These are phyloP conservation scores for Pteruthius melanotis DNA, from an alignment of 2,113 vertebrate genomes.

Conservation along the genomic window DNA sequence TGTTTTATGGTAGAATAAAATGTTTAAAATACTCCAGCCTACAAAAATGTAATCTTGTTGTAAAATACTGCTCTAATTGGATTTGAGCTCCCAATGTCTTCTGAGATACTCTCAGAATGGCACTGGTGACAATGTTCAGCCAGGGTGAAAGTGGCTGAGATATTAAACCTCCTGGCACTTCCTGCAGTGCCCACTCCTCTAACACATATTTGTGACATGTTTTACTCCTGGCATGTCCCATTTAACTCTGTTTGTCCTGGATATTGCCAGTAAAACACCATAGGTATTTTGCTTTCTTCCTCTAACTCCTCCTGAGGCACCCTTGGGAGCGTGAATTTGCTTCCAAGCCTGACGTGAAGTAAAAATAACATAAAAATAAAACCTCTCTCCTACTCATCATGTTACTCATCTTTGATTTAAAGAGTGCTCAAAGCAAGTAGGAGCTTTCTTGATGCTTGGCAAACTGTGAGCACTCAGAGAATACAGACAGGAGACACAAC, in stretches of 20 bases:
- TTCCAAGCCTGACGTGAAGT: background rate
- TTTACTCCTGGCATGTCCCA: background rate
- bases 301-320: background rate
- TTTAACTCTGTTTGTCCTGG: background rate
- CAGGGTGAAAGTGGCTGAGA: background rate
- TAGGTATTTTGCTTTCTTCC: background rate
- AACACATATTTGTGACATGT: background rate
- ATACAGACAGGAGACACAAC: background rate
- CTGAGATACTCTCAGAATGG: background rate
- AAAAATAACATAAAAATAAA: background rate
- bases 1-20: conserved; percentile 39
- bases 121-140: background rate
- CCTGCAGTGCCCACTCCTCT: background rate
- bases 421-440: background rate
- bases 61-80: background rate
- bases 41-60: background rate
- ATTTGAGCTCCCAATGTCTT: background rate
- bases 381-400: background rate
- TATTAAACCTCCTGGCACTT: background rate
- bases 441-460: background rate
- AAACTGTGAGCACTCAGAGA: background rate
- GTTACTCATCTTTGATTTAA: background rate
- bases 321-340: background rate
- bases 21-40: background rate
- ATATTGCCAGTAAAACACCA: background rate